Evolutionary conservation across 2,888 invertebrate species (phyloP).

Genomic region (Argynnis bischoffii): DNA sequence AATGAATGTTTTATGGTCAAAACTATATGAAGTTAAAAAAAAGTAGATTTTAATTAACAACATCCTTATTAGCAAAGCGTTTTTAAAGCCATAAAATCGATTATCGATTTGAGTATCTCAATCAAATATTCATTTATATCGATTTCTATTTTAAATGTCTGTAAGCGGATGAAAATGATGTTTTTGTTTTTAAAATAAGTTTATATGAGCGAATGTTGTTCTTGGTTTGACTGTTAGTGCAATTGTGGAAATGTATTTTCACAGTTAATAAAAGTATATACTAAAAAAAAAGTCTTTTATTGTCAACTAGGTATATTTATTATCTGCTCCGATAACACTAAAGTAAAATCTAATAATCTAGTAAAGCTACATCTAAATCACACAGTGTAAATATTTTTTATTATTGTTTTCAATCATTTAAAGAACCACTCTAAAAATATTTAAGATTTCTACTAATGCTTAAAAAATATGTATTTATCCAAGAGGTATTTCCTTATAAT

Average conservation of each 20-base stretch:
- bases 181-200: constrained; percentile 29
- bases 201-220: constrained; percentile 44
- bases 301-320: constrained; percentile 42
- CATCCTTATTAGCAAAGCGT: too few relatives aligned
- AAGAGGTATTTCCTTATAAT: constrained; percentile 14
- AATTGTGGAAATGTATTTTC: constrained; percentile 65
- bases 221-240: constrained; percentile 58
- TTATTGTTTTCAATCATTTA: not conserved
- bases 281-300: constrained; percentile 51
- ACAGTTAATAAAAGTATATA: constrained; percentile 73
- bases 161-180: constrained; percentile 19
- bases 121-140: not conserved
- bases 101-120: too few relatives aligned
- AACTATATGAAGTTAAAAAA: not conserved
- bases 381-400: constrained; percentile 10
- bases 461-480: not conserved
- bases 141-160: constrained; percentile 13
- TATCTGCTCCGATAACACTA: constrained; percentile 16
- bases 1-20: not conserved
- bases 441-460: not conserved
- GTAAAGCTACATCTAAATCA: constrained; percentile 6
- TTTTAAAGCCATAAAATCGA: not conserved
- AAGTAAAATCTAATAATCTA: too few relatives aligned
- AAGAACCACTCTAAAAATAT: constrained; percentile 1
- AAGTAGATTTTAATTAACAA: too few relatives aligned